Base-by-base conservation (phyloP, 2,888 invertebrate species). In the Eupsilia transversa region DNA sequence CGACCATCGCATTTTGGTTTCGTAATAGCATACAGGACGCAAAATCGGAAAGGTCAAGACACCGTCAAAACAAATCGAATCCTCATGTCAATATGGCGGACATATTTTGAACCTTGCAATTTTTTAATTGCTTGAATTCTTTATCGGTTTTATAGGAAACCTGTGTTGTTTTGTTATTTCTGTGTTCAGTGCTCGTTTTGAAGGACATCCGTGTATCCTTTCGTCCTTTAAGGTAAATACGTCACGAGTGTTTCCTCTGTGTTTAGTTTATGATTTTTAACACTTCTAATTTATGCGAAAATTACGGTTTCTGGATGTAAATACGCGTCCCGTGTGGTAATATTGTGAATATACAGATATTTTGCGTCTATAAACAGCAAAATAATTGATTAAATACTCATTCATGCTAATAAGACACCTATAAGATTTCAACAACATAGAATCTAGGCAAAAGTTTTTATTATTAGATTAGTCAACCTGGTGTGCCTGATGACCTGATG, bases 11-110 rank as follows among this genome's bases (percentile, higher is more conserved):
- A 89, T 88, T 92, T 95, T 91, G 86, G 93, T 91, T 90, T 92
- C 87, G 74, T 93, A 91, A 91, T 89, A 90, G 83, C 89, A 91
- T 92, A 92, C 94, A 92, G 94, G 94, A 94, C 95, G 94, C 94
- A 94, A 94, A 93, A 93, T 94, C 92, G 86, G 91, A 94, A 95
- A 95, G 96, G 95, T 95, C 94, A 94, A 92, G 91, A 92, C 88
- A 93, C 96, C 95, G 96, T 96, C 96, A 96, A 94, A 96, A 96
- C 96, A 96, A 94, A 96, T 95, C 95, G 94, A 94, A 94, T 90
- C 86, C 89, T 91, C 93, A 92, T 92, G 91, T 90, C 94, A 96
- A 96, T 92, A 96, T 96, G 96, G 96, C 96, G 91, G 94, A 91
- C 91, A 84, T 90, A 88, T 92, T 93, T 92, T 90, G 89, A 90